Percentiles rank a stretch among this genome's conserved stretches.
Evolutionary conservation across 2,113 vertebrate species (phyloP).

Genomic region (Pachyramphus minor): DNA sequence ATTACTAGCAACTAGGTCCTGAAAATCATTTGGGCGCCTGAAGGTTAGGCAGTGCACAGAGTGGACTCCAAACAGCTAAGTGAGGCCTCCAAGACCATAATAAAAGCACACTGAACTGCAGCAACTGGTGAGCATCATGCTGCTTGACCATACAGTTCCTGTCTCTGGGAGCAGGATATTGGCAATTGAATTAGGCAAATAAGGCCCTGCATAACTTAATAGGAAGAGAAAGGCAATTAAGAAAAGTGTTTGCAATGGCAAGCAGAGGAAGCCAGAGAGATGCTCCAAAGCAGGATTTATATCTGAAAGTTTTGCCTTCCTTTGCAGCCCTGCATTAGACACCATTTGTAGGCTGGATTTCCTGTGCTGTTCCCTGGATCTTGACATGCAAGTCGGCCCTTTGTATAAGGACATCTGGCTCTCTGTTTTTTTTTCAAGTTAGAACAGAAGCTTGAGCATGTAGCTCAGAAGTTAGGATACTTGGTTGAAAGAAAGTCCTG

Average conservation of each 20-base stretch:
- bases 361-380: background rate
- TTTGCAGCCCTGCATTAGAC: background rate
- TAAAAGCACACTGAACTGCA: background rate
- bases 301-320: background rate
- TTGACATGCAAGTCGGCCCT: background rate
- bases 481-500: background rate
- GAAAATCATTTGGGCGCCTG: background rate
- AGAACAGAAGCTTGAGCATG: background rate
- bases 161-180: background rate
- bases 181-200: background rate
- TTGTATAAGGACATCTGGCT: background rate
- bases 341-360: background rate
- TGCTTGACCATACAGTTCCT: background rate
- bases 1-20: background rate
- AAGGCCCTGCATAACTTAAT: background rate
- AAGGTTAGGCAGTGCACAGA: background rate
- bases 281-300: background rate
- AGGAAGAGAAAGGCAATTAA: background rate
- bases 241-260: background rate
- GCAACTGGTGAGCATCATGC: rapidly evolving
- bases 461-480: background rate
- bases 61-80: background rate
- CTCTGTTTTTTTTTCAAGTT: background rate
- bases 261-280: background rate
- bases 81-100: background rate